A percentile compares a stretch with the other conserved stretches of the same genome.
These are phyloP conservation scores for Synanthedon formicaeformis DNA, from an alignment of 2,888 invertebrate genomes.

Conservation along the genomic window DNA sequence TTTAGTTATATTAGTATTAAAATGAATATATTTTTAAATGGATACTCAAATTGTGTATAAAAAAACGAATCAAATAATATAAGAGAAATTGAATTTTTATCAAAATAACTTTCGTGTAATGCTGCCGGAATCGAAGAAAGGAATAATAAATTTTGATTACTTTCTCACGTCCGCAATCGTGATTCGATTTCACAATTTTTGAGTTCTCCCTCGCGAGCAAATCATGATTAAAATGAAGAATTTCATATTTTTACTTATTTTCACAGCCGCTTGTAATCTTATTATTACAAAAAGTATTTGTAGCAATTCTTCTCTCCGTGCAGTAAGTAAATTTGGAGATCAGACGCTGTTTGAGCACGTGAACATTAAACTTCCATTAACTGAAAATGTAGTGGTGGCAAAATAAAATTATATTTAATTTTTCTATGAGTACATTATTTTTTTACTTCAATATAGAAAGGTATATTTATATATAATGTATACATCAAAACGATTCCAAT, in stretches of 20 bases:
- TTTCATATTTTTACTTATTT: conserved; percentile 30
- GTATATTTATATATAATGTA: no score
- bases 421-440: no score
- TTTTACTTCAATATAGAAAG: no score
- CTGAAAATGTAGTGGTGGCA: no score
- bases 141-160: conserved; percentile 67
- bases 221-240: conserved; percentile 53
- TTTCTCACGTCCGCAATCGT: conserved; percentile 61
- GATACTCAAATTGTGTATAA: background rate
- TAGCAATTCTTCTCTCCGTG: no score
- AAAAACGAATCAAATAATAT: conserved; percentile 16
- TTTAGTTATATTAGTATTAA: no score
- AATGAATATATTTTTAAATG: no score
- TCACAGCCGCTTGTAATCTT: background rate
- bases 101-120: conserved; percentile 42
- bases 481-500: no score
- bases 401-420: no score
- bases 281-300: background rate
- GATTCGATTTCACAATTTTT: conserved; percentile 60
- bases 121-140: conserved; percentile 46
- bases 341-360: no score
- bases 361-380: no score
- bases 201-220: conserved; percentile 36
- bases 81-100: conserved; percentile 27
- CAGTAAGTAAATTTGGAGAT: no score